These are phyloP conservation scores for Dryoscopus gambensis DNA, from an alignment of 2,113 vertebrate genomes.

Conservation along the genomic window DNA sequence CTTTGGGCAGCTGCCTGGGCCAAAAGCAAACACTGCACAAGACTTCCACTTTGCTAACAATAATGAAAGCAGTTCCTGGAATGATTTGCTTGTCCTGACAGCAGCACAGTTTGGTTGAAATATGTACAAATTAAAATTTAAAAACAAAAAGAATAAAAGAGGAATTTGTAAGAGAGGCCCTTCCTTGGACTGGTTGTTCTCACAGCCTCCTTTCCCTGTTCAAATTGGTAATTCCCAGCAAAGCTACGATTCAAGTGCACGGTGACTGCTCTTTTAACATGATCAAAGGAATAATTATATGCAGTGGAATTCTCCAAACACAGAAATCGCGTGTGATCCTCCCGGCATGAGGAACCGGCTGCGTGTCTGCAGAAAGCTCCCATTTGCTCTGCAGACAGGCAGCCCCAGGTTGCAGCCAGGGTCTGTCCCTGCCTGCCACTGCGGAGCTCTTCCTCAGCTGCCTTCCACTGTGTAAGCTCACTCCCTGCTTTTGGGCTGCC, in stretches of 20 bases:
- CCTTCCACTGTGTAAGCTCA: background rate
- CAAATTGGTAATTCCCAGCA: constrained; percentile 53
- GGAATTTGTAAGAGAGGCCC: background rate
- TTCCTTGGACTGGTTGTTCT: background rate
- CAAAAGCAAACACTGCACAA: constrained; percentile 21
- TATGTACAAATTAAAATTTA: background rate
- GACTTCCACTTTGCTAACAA: constrained; percentile 15
- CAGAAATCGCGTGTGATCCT: constrained; percentile 60
- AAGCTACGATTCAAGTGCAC: constrained; percentile 46
- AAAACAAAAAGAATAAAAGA: background rate
- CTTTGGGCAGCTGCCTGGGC: background rate
- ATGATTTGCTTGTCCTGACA: constrained; percentile 25
- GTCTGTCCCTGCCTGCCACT: background rate
- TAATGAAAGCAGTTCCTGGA: constrained; percentile 28
- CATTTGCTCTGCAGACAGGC: constrained; percentile 32
- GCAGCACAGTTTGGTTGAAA: background rate
- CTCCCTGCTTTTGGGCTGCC: background rate
- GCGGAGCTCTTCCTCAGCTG: background rate
- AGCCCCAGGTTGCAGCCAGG: constrained; percentile 49
- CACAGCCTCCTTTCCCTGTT: background rate
- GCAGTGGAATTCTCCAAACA: constrained; percentile 67
- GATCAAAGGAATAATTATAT: constrained; percentile 76
- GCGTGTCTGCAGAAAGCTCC: constrained; percentile 41
- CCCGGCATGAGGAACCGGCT: constrained; percentile 27
- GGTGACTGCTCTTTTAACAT: constrained; percentile 58